phyloP scores from a whole-genome alignment of 1,140 invertebrate species.

The Lethrus apterus region DNA sequence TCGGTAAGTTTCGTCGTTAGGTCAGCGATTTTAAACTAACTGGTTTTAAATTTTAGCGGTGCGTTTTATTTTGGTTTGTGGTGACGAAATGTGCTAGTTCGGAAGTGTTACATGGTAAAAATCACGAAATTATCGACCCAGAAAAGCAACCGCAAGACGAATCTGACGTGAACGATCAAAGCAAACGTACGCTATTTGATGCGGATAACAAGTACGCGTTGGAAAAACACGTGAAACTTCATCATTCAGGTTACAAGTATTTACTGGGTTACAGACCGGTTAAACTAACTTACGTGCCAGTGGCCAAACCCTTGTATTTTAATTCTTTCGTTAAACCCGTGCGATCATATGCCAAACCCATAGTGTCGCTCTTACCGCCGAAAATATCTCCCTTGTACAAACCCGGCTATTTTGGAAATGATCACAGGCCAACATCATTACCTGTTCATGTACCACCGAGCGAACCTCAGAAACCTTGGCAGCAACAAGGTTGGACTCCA shows the following conservation, averaged over 20 bases:
- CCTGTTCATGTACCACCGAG: slow-evolving; percentile 8
- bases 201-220: slow-evolving; percentile 21
- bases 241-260: slow-evolving; percentile 26
- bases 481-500: slow-evolving; percentile 9
- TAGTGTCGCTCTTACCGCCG: slow-evolving; percentile 3
- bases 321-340: not conserved
- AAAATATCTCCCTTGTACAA: slow-evolving; percentile 8
- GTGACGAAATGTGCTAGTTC: slow-evolving; percentile 6
- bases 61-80: slow-evolving; percentile 10
- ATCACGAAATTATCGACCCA: slow-evolving; percentile 27
- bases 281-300: slow-evolving; percentile 25
- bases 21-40: not conserved
- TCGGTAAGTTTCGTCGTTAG: slow-evolving; percentile 14
- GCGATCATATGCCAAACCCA: slow-evolving; percentile 2
- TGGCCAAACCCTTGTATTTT: slow-evolving; percentile 20
- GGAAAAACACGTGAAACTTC: slow-evolving; percentile 28
- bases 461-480: not conserved
- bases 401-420: slow-evolving; percentile 1
- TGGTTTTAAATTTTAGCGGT: slow-evolving; percentile 14
- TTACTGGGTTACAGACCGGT: slow-evolving; percentile 29
- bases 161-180: slow-evolving; percentile 25
- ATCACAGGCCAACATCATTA: slow-evolving; percentile 7
- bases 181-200: slow-evolving; percentile 33
- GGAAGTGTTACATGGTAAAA: slow-evolving; percentile 17
- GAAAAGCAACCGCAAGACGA: slow-evolving; percentile 24